Evolutionary conservation across 2,113 vertebrate genomes (phyloP).

Genomic region (Nymphicus hollandicus): DNA sequence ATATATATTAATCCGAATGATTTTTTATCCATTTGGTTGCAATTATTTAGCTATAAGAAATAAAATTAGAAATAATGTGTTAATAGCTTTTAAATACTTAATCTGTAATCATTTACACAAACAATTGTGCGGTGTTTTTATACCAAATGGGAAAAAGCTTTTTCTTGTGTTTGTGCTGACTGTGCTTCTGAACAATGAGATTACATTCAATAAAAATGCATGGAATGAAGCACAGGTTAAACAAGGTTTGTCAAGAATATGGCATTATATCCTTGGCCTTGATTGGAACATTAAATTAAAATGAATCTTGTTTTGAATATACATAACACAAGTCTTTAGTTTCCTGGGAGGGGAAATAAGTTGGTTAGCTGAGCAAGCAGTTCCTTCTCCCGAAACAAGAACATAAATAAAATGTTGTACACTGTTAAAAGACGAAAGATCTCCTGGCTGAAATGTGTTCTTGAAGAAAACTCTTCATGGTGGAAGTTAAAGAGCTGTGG

Average conservation of each 20-base stretch:
- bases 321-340: background rate
- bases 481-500: background rate
- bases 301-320: background rate
- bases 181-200: background rate
- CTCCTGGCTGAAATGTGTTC: background rate
- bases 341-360: background rate
- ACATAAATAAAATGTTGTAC: background rate
- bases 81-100: slow-evolving; percentile 10
- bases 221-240: background rate
- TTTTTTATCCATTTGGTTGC: background rate
- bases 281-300: slow-evolving; percentile 24
- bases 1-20: background rate
- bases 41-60: background rate
- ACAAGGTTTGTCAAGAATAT: background rate
- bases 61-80: background rate
- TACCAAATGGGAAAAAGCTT: background rate
- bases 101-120: slow-evolving; percentile 11
- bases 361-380: background rate
- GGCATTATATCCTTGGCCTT: background rate
- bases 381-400: background rate
- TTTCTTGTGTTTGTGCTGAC: background rate
- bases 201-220: background rate
- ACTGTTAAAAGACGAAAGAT: background rate
- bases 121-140: background rate
- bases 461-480: background rate